Conservation (phyloP, 2,888 invertebrate species). For the Harpalus rubripes region DNA sequence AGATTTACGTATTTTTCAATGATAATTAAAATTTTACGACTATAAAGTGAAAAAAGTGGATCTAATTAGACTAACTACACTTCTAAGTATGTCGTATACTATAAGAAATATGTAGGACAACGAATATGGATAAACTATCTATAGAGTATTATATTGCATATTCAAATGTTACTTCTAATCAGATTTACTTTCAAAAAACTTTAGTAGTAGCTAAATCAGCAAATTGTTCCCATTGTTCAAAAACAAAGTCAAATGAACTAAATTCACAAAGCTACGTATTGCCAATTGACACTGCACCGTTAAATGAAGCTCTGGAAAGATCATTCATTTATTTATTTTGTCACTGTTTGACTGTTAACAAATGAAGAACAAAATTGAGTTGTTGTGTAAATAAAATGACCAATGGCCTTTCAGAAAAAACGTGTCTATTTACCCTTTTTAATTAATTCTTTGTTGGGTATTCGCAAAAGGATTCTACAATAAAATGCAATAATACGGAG, state of each 20-base stretch:
- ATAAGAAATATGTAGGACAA: too few species aligned
- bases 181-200: too few species aligned
- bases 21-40: too few species aligned
- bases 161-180: too few species aligned
- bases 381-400: neutral
- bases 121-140: too few species aligned
- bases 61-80: too few species aligned
- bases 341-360: neutral
- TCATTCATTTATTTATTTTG: neutral
- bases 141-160: too few species aligned
- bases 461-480: neutral
- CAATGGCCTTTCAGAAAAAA: neutral
- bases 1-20: too few species aligned
- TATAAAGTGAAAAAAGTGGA: too few species aligned
- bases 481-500: neutral
- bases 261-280: neutral
- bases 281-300: neutral
- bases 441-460: neutral
- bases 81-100: too few species aligned
- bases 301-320: neutral
- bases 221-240: neutral
- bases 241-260: neutral
- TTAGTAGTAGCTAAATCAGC: neutral
- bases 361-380: neutral
- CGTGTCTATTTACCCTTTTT: neutral